Evolutionary conservation across 1,140 invertebrate genomes (phyloP).

Genomic region (Teleopsis dalmanni): DNA sequence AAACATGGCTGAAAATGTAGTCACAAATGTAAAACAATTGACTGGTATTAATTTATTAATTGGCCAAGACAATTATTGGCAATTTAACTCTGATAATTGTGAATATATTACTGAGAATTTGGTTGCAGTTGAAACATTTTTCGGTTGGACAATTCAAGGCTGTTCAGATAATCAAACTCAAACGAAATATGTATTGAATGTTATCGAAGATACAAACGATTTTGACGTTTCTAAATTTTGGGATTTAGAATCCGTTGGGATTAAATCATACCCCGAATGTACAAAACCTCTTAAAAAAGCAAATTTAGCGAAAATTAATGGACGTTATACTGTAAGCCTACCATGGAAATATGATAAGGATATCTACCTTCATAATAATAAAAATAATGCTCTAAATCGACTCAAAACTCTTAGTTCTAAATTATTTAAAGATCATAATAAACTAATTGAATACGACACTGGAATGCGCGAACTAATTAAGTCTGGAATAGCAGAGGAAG

Average conservation of each 20-base stretch:
- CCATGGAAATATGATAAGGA: too few species aligned
- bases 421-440: not conserved
- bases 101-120: not conserved
- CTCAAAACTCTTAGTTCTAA: not conserved
- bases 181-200: not conserved
- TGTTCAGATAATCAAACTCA: not conserved
- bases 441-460: not conserved
- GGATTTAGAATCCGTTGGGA: constrained; percentile 1
- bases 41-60: constrained; percentile 1
- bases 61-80: constrained; percentile 4
- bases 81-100: not conserved
- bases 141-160: constrained; percentile 7
- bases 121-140: constrained; percentile 1
- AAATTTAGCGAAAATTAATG: not conserved
- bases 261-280: not conserved
- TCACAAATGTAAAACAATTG: not conserved
- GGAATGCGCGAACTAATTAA: not conserved
- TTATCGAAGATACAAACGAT: not conserved
- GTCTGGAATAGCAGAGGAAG: not conserved
- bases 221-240: constrained; percentile 1
- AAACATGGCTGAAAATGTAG: too few species aligned
- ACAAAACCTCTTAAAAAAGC: not conserved
- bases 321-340: not conserved
- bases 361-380: not conserved
- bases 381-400: not conserved